A percentile compares a stretch with the other conserved stretches of the same genome.
Evolutionary conservation across 2,113 vertebrate species (phyloP).

Genomic region (Notothenia rossii): DNA sequence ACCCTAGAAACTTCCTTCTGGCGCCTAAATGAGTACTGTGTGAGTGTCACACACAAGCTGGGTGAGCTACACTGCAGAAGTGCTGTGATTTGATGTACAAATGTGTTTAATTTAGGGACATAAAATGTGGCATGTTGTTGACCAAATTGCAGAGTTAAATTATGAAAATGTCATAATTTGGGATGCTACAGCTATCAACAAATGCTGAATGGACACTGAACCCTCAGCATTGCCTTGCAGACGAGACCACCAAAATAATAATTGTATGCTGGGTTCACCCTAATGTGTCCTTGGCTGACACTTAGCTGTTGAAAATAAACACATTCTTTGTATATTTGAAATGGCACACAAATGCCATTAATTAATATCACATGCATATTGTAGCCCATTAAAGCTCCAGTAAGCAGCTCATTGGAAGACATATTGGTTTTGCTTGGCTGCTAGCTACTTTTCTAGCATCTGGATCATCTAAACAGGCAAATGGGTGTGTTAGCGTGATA

Average conservation of each 20-base stretch:
- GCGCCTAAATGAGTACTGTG: slow-evolving; percentile 40
- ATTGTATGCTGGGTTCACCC: slow-evolving; percentile 21
- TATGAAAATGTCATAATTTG: slow-evolving; percentile 36
- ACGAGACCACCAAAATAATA: not conserved
- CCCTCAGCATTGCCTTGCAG: not conserved
- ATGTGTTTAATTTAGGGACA: slow-evolving; percentile 27
- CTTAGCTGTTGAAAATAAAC: slow-evolving; percentile 40
- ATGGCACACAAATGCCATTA: slow-evolving; percentile 40
- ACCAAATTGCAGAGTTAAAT: slow-evolving; percentile 29
- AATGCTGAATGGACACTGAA: not conserved
- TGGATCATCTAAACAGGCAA: slow-evolving; percentile 50
- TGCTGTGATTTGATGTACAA: slow-evolving; percentile 22
- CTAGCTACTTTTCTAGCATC: slow-evolving; percentile 39
- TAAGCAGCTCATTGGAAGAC: slow-evolving; percentile 47
- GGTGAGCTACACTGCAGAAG: not conserved
- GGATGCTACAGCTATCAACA: not conserved
- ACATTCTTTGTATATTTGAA: slow-evolving; percentile 49
- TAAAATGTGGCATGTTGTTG: slow-evolving; percentile 7
- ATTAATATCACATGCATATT: slow-evolving; percentile 57
- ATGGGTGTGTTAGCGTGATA: slow-evolving; percentile 48
- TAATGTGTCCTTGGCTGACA: slow-evolving; percentile 39
- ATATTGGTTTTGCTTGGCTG: slow-evolving; percentile 40
- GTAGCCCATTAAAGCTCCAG: slow-evolving; percentile 35
- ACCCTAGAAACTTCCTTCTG: slow-evolving; percentile 51
- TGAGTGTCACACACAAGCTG: slow-evolving; percentile 14